Base-by-base conservation (phyloP, 1,140 invertebrate species). In the Aphaenogaster rudis region DNA sequence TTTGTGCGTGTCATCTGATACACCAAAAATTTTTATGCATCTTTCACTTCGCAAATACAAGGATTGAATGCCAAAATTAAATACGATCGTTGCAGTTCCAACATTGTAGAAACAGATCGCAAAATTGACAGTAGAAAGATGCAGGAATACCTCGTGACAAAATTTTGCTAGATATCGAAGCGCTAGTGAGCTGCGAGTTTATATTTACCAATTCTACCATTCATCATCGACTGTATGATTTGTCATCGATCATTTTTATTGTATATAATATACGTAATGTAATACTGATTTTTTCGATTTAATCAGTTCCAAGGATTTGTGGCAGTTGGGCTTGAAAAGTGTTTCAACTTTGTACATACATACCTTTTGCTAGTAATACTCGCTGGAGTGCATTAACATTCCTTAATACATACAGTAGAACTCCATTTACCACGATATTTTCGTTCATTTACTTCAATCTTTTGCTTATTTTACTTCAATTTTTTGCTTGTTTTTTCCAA, bases 1-100 rank as follows among this genome's bases (percentile, higher is more conserved):
- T 57, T 88, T 91, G 89, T 91, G 87, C 87, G 87, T 78, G 33
- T 89, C 39, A 69, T 69, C 64, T 78, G 57, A 88, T 69, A 66
- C 45, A 50, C 45, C n/a, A 2, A 28, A 64, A 77, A 39, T 54
- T 78, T 33, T 48, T 28, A 15, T 5, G 15, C 54, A 39, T 63
- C 59, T 4, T 48, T 64, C 6, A 9, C 1, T 63, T 78, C 9
- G 9, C 15, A 78, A 39, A 42, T 54, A 64, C 6, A 17, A 77
- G 15, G 15, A 77, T 39, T 13, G 36, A 69, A 80, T 28, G 4
- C 8, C 42, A 45, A 66, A 15, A 66, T 79, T 66, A 39, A 61
- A n/a, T 42, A 15, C 11, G 28, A 50, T 66, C 28, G 3, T 39
- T 50, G 39, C 42, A 36, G 9, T 42, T 69, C 42, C n/a, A 15